These are phyloP conservation scores for Diabrotica virgifera DNA, from an alignment of 1,140 invertebrate genomes.

Conservation along the genomic window DNA sequence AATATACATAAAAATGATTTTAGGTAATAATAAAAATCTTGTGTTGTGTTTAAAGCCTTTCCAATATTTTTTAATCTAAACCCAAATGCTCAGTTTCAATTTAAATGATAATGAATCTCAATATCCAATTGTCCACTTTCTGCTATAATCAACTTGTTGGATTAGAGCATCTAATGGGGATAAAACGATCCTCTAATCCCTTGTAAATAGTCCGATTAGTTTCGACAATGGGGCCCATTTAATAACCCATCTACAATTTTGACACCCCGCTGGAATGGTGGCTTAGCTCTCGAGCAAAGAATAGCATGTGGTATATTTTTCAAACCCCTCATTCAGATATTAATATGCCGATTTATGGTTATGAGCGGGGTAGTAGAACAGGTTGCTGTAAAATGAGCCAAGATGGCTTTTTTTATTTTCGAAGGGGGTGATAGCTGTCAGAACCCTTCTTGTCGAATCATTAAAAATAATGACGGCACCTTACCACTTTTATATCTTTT, in stretches of 20 bases:
- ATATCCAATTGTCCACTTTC: background rate
- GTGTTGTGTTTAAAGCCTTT: too few relatives aligned
- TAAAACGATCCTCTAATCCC: conserved; percentile 10
- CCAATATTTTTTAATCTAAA: too few relatives aligned
- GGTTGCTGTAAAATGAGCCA: conserved; percentile 5
- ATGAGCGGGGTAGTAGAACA: background rate
- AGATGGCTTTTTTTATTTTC: background rate
- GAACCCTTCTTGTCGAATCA: too few relatives aligned
- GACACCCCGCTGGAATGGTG: conserved; percentile 11
- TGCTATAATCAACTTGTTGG: background rate
- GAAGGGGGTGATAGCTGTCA: too few relatives aligned
- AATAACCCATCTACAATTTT: conserved; percentile 16
- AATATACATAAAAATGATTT: too few relatives aligned
- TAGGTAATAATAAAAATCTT: too few relatives aligned
- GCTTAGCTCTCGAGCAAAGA: background rate
- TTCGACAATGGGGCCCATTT: conserved; percentile 10
- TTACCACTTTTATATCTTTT: too few relatives aligned
- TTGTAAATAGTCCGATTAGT: conserved; percentile 13
- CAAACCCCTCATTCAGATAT: conserved; percentile 12
- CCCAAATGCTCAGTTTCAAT: background rate
- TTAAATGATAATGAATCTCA: background rate
- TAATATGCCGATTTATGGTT: conserved; percentile 14
- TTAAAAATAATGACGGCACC: too few relatives aligned
- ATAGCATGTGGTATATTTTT: conserved; percentile 16
- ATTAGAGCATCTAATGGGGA: background rate